A percentile compares a stretch with the other conserved stretches of the same genome.
Evolutionary conservation across 2,888 invertebrate species (phyloP).

Genomic region (Ornithoptera priamus): DNA sequence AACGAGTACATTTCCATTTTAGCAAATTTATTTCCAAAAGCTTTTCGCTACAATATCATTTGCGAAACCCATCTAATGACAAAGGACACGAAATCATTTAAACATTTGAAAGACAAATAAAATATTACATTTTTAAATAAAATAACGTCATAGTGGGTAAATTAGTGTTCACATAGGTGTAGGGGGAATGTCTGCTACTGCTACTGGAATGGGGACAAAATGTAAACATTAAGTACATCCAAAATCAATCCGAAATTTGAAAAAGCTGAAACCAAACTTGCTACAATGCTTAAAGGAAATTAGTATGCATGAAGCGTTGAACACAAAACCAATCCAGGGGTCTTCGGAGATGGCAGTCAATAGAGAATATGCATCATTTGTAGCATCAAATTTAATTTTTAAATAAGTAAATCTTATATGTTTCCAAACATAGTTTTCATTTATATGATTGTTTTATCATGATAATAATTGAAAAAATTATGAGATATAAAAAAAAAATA

Average conservation of each 20-base stretch:
- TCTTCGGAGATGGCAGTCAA: background rate
- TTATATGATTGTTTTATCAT: too few relatives aligned
- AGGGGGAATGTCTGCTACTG: constrained; percentile 16
- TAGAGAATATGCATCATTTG: too few relatives aligned
- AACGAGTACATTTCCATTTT: constrained; percentile 8
- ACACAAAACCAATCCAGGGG: background rate
- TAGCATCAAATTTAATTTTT: too few relatives aligned
- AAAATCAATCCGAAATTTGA: background rate
- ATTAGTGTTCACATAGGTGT: constrained; percentile 10
- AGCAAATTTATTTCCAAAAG: constrained; percentile 31
- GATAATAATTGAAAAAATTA: background rate
- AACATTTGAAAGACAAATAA: constrained; percentile 13
- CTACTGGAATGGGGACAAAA: constrained; percentile 11
- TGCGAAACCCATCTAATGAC: constrained; percentile 31
- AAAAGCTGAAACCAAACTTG: background rate
- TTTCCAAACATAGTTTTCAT: too few relatives aligned
- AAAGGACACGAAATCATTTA: constrained; percentile 25
- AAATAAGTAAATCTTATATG: too few relatives aligned
- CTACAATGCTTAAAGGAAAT: background rate
- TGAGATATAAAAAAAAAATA: background rate
- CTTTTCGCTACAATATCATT: constrained; percentile 31
- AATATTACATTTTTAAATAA: constrained; percentile 19
- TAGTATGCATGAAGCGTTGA: constrained; percentile 14
- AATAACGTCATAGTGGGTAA: constrained; percentile 22
- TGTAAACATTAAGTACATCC: constrained; percentile 3